Percentiles rank a stretch among this genome's conserved stretches.
Evolutionary conservation across 2,113 vertebrate genomes (phyloP).

Genomic region (Oryzias celebensis): DNA sequence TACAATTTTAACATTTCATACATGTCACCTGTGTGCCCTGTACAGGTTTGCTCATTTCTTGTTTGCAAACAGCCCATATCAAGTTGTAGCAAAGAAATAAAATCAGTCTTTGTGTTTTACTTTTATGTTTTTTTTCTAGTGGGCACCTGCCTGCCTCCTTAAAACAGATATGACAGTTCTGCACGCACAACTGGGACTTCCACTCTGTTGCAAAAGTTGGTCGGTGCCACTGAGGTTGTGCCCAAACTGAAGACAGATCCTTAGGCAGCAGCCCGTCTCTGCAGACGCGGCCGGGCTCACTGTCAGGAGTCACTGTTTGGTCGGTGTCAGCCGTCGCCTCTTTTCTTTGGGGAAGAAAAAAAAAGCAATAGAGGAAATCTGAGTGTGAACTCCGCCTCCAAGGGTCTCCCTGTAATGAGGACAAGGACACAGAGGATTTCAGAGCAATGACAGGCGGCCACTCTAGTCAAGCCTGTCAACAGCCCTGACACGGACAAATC

Average conservation of each 20-base stretch:
- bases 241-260: constrained; percentile 29
- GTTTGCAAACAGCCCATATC: too few relatives aligned
- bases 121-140: too few relatives aligned
- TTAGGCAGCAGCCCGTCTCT: constrained; percentile 29
- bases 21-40: too few relatives aligned
- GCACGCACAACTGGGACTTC: constrained; percentile 22
- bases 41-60: too few relatives aligned
- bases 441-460: constrained; percentile 23
- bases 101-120: too few relatives aligned
- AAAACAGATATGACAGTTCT: constrained; percentile 17
- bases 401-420: constrained; percentile 9
- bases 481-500: constrained; percentile 37
- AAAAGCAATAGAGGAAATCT: constrained; percentile 40
- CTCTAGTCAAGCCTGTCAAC: constrained; percentile 44
- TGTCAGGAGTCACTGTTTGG: not conserved
- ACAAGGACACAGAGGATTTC: constrained; percentile 15
- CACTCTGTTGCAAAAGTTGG: constrained; percentile 19
- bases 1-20: too few relatives aligned
- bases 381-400: constrained; percentile 41
- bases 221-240: constrained; percentile 20
- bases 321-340: not conserved
- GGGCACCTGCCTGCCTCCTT: too few relatives aligned
- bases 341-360: constrained; percentile 1
- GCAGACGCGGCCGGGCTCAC: not conserved
- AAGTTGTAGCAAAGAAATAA: too few relatives aligned